Conservation (phyloP, 2,888 invertebrate species). For the Toxonevra muliebris region DNA sequence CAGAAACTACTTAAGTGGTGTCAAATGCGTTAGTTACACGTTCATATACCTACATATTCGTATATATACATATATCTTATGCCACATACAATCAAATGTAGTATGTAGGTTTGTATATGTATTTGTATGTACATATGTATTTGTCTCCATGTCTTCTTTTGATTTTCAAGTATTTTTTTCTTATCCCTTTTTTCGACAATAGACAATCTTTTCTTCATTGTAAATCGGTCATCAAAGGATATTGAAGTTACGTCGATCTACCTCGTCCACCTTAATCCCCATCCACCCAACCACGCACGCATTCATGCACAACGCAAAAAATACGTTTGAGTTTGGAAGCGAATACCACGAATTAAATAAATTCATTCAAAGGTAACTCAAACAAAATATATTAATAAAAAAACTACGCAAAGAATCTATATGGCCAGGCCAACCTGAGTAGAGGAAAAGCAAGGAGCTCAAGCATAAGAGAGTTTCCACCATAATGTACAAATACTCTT, state of each 20-base stretch:
- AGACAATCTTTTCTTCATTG: not conserved
- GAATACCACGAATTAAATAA: constrained; percentile 3
- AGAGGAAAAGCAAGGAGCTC: not conserved
- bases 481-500: not conserved
- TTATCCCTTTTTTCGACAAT: not conserved
- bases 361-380: constrained; percentile 19
- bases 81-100: too few relatives aligned
- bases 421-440: constrained; percentile 1
- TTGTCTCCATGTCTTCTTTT: too few relatives aligned
- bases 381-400: constrained; percentile 17
- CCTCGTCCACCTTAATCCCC: not conserved
- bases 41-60: too few relatives aligned
- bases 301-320: not conserved
- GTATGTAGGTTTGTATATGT: too few relatives aligned
- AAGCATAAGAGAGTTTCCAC: constrained; percentile 5
- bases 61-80: too few relatives aligned
- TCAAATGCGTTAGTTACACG: too few relatives aligned
- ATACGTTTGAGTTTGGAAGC: not conserved
- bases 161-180: not conserved
- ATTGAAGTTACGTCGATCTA: not conserved
- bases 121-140: too few relatives aligned
- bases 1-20: too few relatives aligned
- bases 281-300: not conserved
- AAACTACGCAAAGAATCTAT: not conserved
- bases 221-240: constrained; percentile 4